Conservation (phyloP, 2,888 invertebrate genomes). For the Euplagia quadripunctaria region DNA sequence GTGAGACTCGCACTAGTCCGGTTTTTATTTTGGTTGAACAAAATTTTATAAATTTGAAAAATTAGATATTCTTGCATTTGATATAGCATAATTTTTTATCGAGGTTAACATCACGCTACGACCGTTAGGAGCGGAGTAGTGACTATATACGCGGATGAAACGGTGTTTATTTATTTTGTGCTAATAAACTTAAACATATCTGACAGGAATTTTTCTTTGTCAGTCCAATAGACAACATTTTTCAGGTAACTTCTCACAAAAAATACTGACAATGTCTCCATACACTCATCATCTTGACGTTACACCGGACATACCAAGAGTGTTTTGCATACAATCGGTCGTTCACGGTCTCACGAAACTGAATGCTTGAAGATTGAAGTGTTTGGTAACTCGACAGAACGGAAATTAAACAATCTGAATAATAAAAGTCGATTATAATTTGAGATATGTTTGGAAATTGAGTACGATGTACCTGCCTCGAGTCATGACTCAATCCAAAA, state of each 20-base stretch:
- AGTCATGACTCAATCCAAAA: background rate
- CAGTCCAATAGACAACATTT: background rate
- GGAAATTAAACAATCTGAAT: slow-evolving; percentile 46
- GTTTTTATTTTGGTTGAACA: too few species aligned
- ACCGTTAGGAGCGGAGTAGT: too few species aligned
- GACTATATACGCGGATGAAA: too few species aligned
- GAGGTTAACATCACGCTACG: too few species aligned
- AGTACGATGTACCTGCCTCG: background rate
- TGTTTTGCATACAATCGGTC: slow-evolving; percentile 49
- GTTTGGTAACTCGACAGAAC: slow-evolving; percentile 26
- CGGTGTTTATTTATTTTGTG: background rate
- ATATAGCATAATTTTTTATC: too few species aligned
- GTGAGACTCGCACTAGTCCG: too few species aligned
- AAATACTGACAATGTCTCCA: background rate
- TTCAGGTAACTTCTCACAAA: background rate
- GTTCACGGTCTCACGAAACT: slow-evolving; percentile 9
- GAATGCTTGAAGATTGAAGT: slow-evolving; percentile 14
- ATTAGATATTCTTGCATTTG: too few species aligned
- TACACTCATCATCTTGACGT: background rate
- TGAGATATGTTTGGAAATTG: slow-evolving; percentile 14
- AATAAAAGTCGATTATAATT: slow-evolving; percentile 18
- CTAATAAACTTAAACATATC: background rate
- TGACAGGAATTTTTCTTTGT: background rate
- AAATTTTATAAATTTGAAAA: too few species aligned
- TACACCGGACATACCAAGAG: slow-evolving; percentile 33